Evolutionary conservation across 2,888 invertebrate species (phyloP), one percentile per base, ranked within the genome.

Genomic region (Stictocephala bisonia): DNA sequence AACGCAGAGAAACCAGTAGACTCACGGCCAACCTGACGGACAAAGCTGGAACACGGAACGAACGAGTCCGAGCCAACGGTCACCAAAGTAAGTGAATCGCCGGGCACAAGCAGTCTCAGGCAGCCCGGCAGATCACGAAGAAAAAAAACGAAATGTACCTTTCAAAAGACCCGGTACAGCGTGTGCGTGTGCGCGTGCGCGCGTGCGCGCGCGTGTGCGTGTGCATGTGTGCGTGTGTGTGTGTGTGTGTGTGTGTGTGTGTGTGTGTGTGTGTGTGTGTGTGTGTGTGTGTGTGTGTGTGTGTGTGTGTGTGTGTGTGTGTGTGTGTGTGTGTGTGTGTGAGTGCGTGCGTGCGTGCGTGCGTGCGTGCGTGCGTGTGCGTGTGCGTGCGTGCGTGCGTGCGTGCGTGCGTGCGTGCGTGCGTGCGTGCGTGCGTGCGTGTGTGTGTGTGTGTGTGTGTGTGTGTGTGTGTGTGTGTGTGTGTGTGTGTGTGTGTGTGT

Each of bases 401-500:
- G 35, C 35, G 35, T 35, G 35, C 35, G 35, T 35, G 35, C 35
- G 35, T 35, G 35, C 35, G 35, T 35, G 35, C 35, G 35, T 35
- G 7, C 35, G 35, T 35, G 35, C 35, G 35, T 35, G 35, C 35
- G 35, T 35, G 35, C 35, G 35, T 35, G 35, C 35, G 35, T 35
- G 35, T 11, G 35, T 64, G 64, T 64, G 64, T 64, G 64, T 64
- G 64, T 64, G 50, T 51, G 68, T 68, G 50, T 51, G 50, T 68
- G 68, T 68, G 50, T 51, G 50, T 68, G 50, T 48, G 50, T 31
- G 68, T 68, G 68, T 68, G 68, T 68, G 68, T 68, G 68, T 68
- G 68, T 68, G 68, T 68, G 68, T 68, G 68, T 68, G 68, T 68
- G 50, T 68, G 68, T 68, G 68, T 68, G 68, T 68, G 68, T 68